Evolutionary conservation across 1,140 invertebrate species (phyloP), one percentile per base, ranked within the genome.

Genomic region (Phenacoccus solenopsis): DNA sequence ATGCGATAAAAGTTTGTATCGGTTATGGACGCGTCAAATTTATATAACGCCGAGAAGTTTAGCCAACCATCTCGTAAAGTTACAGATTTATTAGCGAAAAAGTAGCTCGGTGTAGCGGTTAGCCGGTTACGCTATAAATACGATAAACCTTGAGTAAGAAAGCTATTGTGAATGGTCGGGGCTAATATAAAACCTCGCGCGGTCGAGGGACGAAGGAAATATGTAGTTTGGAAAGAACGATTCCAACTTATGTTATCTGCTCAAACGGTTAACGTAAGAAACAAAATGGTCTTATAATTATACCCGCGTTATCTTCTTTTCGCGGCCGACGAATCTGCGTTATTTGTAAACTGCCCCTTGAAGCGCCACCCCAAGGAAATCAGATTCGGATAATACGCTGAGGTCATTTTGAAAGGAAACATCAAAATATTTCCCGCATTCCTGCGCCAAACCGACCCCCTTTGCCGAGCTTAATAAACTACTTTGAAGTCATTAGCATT

Each of bases 391-490:
- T 49, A 49, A 49, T n/a, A n/a, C 20, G 38, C 5, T n/a, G 38
- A 49, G 38, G 38, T 49, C 38, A 49, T 49, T 49, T 49, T 49
- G 38, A 49, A 49, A 49, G 38, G 38, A 49, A 49, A 49, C 38
- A 49, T 49, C 38, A 49, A 49, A 49, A 49, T 49, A 49, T 49
- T 49, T 49, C 38, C 38, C 38, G 38, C 16, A 49, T 49, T 49
- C 38, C 38, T 9, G 5, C 38, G 16, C 16, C 30, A 32, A 32
- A 32, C 5, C 30, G 3, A 9, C 20, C 38, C 38, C 38, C 16
- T 49, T n/a, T n/a, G n/a, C n/a, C n/a, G n/a, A n/a, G n/a, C n/a
- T n/a, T 49, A 49, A 49, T 49, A 49, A 49, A 49, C 38, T 49
- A n/a, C 38, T 49, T 49, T 49, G 38, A 49, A 49, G 38, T 49